A percentile compares a stretch with the other conserved stretches of the same genome.
phyloP scores from a whole-genome alignment of 2,113 vertebrate species.

The Cebidichthys violaceus region DNA sequence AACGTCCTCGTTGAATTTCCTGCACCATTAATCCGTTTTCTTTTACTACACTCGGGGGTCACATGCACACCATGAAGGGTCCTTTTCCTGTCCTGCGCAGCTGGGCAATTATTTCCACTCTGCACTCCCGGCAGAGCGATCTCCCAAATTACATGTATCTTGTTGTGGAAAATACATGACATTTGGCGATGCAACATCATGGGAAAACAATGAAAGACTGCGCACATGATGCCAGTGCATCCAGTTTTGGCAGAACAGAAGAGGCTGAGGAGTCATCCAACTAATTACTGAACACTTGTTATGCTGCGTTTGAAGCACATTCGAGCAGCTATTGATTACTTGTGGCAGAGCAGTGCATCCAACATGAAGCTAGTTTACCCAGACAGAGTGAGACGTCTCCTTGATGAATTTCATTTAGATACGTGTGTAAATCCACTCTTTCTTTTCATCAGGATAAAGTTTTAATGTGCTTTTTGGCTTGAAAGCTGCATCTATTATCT shows the following conservation, averaged over 20 bases:
- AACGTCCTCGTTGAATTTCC: slow-evolving; percentile 31
- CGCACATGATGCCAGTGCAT: slow-evolving; percentile 49
- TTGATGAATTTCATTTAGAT: slow-evolving; percentile 16
- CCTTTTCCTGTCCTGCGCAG: slow-evolving; percentile 67
- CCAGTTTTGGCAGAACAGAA: slow-evolving; percentile 62
- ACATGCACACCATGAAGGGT: slow-evolving; percentile 49
- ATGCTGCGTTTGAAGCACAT: slow-evolving; percentile 41
- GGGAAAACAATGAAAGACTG: slow-evolving; percentile 59
- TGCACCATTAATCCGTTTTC: slow-evolving; percentile 48
- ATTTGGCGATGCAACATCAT: slow-evolving; percentile 65
- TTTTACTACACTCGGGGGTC: slow-evolving; percentile 49
- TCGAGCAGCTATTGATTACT: slow-evolving; percentile 54
- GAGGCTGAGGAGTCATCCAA: slow-evolving; percentile 62
- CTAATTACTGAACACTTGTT: slow-evolving; percentile 65
- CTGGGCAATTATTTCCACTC: slow-evolving; percentile 75
- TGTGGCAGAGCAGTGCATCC: slow-evolving; percentile 22
- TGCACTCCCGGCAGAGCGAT: slow-evolving; percentile 58
- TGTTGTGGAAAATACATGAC: slow-evolving; percentile 70
- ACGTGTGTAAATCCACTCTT: not conserved
- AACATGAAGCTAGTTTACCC: not conserved
- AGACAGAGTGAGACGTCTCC: slow-evolving; percentile 2
- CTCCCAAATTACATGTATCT: slow-evolving; percentile 75
- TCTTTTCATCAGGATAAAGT: slow-evolving; percentile 14
- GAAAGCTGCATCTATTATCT: slow-evolving; percentile 20
- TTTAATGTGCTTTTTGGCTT: slow-evolving; percentile 5